A percentile compares a stretch with the other conserved stretches of the same genome.
Conservation (phyloP, 2,113 vertebrate genomes). For the Notarius lentiginosus region DNA sequence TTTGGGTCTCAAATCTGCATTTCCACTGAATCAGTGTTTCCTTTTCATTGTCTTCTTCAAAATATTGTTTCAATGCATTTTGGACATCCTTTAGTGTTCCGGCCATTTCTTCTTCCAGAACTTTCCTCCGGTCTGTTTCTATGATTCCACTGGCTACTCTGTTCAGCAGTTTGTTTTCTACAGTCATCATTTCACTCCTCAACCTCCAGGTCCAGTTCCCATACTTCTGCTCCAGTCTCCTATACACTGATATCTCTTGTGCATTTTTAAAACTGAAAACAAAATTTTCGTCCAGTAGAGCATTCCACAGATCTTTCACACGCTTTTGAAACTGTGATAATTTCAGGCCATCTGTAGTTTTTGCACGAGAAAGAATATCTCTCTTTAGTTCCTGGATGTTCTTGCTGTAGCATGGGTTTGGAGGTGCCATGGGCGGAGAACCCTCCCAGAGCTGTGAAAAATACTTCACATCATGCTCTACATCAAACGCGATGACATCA, state of each 20-base stretch:
- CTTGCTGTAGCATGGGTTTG: slow-evolving; percentile 55
- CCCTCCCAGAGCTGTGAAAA: slow-evolving; percentile 54
- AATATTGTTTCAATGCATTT: slow-evolving; percentile 2
- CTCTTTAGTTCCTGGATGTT: slow-evolving; percentile 51
- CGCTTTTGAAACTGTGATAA: slow-evolving; percentile 60
- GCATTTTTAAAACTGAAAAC: slow-evolving; percentile 73
- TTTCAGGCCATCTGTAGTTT: slow-evolving; percentile 34
- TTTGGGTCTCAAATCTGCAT: slow-evolving; percentile 19
- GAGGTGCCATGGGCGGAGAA: slow-evolving; percentile 58
- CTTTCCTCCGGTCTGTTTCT: neutral
- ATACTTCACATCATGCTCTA: slow-evolving; percentile 56
- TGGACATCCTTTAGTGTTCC: neutral
- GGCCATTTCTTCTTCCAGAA: neutral
- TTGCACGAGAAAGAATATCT: slow-evolving; percentile 10
- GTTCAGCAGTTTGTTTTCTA: slow-evolving; percentile 60
- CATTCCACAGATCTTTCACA: slow-evolving; percentile 55
- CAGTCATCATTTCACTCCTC: slow-evolving; percentile 56
- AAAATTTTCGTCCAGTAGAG: slow-evolving; percentile 47
- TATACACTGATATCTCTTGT: slow-evolving; percentile 57
- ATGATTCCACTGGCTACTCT: slow-evolving; percentile 33
- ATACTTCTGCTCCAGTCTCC: slow-evolving; percentile 36
- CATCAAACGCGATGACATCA: slow-evolving; percentile 56
- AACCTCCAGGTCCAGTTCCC: slow-evolving; percentile 41
- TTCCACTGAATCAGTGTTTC: slow-evolving; percentile 38
- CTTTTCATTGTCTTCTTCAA: slow-evolving; percentile 25